phyloP scores from a whole-genome alignment of 2,888 invertebrate genomes.

The Stenchaetothrips biformis region DNA sequence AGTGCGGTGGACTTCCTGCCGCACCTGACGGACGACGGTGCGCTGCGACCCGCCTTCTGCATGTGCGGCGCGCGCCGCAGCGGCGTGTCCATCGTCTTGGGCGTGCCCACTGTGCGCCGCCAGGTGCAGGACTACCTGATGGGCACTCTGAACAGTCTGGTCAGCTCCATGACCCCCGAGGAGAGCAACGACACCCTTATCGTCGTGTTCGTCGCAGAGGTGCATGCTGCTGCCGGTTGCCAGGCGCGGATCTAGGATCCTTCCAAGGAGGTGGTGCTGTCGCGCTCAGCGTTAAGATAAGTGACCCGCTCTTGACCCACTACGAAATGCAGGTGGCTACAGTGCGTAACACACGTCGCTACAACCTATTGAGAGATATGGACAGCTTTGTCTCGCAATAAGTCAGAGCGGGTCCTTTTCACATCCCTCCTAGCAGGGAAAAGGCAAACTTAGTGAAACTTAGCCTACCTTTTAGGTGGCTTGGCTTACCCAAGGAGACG shows the following conservation, averaged over 20 bases:
- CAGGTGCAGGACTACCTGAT: slow-evolving; percentile 83
- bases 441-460: too few species aligned
- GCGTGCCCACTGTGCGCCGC: slow-evolving; percentile 83
- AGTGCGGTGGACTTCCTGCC: slow-evolving; percentile 82
- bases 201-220: slow-evolving; percentile 82
- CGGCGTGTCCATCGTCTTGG: slow-evolving; percentile 75
- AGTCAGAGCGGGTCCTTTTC: too few species aligned
- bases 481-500: too few species aligned
- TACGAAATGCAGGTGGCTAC: too few species aligned
- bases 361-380: too few species aligned
- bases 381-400: too few species aligned
- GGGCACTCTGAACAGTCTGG: slow-evolving; percentile 76
- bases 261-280: too few species aligned
- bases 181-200: slow-evolving; percentile 73
- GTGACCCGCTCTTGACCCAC: too few species aligned
- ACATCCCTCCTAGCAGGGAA: too few species aligned
- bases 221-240: slow-evolving; percentile 40
- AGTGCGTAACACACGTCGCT: too few species aligned
- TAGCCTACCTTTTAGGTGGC: too few species aligned
- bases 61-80: slow-evolving; percentile 68
- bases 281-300: too few species aligned
- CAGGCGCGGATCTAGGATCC: not conserved
- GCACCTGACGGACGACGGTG: slow-evolving; percentile 69
- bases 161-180: slow-evolving; percentile 68
- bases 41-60: slow-evolving; percentile 71